Evolutionary conservation across 2,113 vertebrate genomes (phyloP).

Genomic region (Myanophis thanlyinensis): DNA sequence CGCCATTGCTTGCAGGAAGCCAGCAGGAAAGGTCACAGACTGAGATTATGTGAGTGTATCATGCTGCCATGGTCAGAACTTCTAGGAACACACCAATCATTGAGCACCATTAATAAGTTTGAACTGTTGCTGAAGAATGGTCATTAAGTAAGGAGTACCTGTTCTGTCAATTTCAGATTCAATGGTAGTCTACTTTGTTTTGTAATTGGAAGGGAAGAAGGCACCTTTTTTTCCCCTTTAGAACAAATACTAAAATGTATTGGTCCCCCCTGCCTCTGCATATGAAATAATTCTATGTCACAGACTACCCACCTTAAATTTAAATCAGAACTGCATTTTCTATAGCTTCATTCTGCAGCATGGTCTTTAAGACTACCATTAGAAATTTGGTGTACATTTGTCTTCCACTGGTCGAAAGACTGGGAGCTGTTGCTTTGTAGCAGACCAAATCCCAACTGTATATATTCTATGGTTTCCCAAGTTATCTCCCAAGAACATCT

Average conservation of each 20-base stretch:
- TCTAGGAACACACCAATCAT: too few species aligned
- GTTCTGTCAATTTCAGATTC: not conserved
- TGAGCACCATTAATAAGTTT: too few species aligned
- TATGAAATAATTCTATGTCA: not conserved
- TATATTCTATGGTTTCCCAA: not conserved
- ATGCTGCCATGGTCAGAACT: too few species aligned
- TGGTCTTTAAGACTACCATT: not conserved
- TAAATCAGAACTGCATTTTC: not conserved
- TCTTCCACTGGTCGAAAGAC: not conserved
- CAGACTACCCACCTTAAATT: not conserved
- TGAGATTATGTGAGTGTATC: too few species aligned
- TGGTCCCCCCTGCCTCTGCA: not conserved
- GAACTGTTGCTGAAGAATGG: too few species aligned
- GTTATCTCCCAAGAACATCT: slow-evolving; percentile 19
- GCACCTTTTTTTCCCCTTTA: not conserved
- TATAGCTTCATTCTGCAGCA: not conserved
- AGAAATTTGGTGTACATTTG: not conserved
- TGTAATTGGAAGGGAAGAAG: not conserved
- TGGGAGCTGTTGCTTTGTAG: not conserved
- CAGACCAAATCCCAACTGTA: not conserved
- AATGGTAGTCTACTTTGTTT: not conserved
- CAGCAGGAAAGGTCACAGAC: not conserved
- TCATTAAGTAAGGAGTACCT: too few species aligned
- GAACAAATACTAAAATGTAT: not conserved
- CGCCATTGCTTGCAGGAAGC: not conserved